These are phyloP conservation scores for Neogale vison DNA, from an alignment of 2,113 vertebrate species.

Conservation along the genomic window DNA sequence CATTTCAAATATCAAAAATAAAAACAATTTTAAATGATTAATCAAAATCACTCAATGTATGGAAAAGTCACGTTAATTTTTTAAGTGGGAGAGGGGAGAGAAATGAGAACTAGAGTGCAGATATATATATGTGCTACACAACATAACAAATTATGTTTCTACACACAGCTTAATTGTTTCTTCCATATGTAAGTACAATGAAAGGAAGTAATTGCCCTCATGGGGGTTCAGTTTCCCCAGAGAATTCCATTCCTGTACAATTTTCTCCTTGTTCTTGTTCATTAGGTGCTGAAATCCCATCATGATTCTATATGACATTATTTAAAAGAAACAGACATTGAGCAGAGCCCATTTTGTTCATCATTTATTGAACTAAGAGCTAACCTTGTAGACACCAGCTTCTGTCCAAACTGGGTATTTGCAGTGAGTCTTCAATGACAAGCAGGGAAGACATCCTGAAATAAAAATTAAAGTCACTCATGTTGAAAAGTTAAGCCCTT, in stretches of 20 bases:
- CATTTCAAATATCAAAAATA: not conserved
- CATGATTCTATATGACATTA: not conserved
- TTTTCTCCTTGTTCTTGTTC: not conserved
- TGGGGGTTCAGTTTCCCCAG: not conserved
- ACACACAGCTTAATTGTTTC: not conserved
- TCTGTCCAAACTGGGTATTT: not conserved
- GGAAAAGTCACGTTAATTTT: not conserved
- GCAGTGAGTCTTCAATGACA: not conserved
- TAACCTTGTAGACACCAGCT: not conserved
- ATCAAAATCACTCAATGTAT: not conserved
- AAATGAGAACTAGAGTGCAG: not conserved
- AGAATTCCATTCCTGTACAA: not conserved
- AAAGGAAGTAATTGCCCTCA: not conserved
- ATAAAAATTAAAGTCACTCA: not conserved
- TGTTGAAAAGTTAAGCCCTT: not conserved
- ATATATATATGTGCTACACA: not conserved
- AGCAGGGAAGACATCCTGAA: not conserved
- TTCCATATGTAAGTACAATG: not conserved
- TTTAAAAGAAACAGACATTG: not conserved
- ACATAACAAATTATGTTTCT: not conserved
- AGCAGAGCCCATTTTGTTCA: not conserved
- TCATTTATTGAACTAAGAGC: not conserved
- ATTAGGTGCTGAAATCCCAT: not conserved
- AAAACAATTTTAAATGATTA: not conserved
- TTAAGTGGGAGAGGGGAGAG: not conserved